Base-by-base conservation (phyloP, 2,797 vertebrate genomes). In the Cyprinella venusta region DNA sequence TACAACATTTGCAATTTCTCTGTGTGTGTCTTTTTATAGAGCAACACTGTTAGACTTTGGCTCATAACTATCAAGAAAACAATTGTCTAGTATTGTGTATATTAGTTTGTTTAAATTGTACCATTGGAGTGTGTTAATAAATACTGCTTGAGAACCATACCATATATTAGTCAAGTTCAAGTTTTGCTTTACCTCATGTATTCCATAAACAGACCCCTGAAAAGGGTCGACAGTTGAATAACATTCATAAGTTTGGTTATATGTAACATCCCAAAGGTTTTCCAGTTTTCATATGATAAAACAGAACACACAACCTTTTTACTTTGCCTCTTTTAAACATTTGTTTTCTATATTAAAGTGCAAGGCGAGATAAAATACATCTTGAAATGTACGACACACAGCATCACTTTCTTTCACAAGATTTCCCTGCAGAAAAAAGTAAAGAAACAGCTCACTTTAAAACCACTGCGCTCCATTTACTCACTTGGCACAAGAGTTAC, bases 341-440 rank as follows among this genome's bases (percentile, higher is more conserved):
- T 78, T 69, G 10, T 81, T 82, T 81, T 76, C 92, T 88, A 91
- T 91, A 19, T 89, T 95, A 94, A 94, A 95, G 94, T 95, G 94
- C 95, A 94, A 95, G 93, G 94, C 92, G 91, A 92, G 90, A 93
- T 90, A 90, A 91, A 92, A 93, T 93, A 91, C 93, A 93, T 92
- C 92, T 89, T 90, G 92, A 94, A 95, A 95, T 93, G 91, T 91
- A 92, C 80, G 80, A 92, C 91, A 86, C 81, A 89, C 87, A 56
- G 76, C 69, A 77, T 82, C 21, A 48, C 45, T 6, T 30, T 26
- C 65, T 79, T 67, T 48, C 71, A 52, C 82, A 0, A 85, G 16
- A 80, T 65, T 86, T 24, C 84, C 18, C 76, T 52, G 48, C 67
- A 75, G 74, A 82, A 72, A 56, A 65, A 64, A 80, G 54, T 19